Percentiles rank a stretch among this genome's conserved stretches.
Evolutionary conservation across 2,113 vertebrate species (phyloP).

Genomic region (Neogobius melanostomus): DNA sequence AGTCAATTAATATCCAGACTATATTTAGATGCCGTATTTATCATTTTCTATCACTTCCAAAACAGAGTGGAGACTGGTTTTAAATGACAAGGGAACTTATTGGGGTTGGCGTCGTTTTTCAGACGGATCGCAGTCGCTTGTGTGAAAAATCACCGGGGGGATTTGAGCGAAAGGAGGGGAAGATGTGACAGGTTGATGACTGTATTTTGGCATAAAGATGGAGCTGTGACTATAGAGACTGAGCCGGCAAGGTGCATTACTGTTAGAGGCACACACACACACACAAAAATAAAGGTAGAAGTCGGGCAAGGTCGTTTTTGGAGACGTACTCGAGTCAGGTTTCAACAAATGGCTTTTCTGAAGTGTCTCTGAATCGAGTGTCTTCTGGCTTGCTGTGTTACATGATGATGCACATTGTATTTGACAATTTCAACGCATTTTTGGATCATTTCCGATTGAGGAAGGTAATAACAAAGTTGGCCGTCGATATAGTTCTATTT

Average conservation of each 20-base stretch:
- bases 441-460: too few species aligned
- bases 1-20: not conserved
- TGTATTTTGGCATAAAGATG: not conserved
- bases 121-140: not conserved
- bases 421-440: too few species aligned
- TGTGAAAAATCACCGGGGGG: not conserved
- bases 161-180: not conserved
- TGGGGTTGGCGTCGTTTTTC: not conserved
- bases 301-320: not conserved
- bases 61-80: not conserved
- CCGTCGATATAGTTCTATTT: too few species aligned
- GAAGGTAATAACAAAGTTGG: too few species aligned
- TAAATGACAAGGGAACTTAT: not conserved
- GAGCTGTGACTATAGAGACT: not conserved
- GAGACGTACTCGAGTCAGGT: too few species aligned
- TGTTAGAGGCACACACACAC: too few species aligned
- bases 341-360: too few species aligned
- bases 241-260: not conserved
- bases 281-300: not conserved
- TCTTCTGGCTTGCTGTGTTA: too few species aligned
- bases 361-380: too few species aligned
- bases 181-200: slow-evolving; percentile 1
- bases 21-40: slow-evolving; percentile 2
- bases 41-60: not conserved
- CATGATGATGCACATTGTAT: too few species aligned